These are phyloP conservation scores for Cabera pusaria DNA, from an alignment of 2,888 invertebrate genomes.

Conservation along the genomic window DNA sequence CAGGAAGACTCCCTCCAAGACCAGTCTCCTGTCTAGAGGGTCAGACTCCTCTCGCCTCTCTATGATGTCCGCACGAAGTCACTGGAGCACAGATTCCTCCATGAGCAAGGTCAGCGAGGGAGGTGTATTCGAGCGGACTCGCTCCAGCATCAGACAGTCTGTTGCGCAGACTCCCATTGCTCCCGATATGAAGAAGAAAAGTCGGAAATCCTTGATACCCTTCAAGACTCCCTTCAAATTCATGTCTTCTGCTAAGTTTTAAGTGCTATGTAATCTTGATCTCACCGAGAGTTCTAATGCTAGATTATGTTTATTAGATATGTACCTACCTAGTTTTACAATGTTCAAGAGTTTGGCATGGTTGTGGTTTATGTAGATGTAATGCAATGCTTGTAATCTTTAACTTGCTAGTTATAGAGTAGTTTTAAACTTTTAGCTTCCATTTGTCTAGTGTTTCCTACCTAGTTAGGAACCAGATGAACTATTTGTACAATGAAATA, in stretches of 20 bases:
- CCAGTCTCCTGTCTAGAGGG: slow-evolving; percentile 61
- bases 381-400: too few relatives aligned
- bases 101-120: slow-evolving; percentile 49
- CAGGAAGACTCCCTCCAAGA: slow-evolving; percentile 70
- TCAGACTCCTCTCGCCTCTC: slow-evolving; percentile 59
- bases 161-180: slow-evolving; percentile 54
- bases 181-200: slow-evolving; percentile 65
- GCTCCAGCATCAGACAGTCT: slow-evolving; percentile 48
- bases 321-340: too few relatives aligned
- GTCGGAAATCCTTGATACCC: slow-evolving; percentile 66
- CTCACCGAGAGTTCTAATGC: slow-evolving; percentile 6
- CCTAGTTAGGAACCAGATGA: slow-evolving; percentile 25
- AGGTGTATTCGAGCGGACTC: slow-evolving; percentile 49
- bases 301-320: too few relatives aligned
- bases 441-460: slow-evolving; percentile 27
- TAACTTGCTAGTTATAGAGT: slow-evolving; percentile 14
- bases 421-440: slow-evolving; percentile 29
- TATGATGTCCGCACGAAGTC: slow-evolving; percentile 52
- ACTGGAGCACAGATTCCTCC: slow-evolving; percentile 58
- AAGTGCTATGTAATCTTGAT: slow-evolving; percentile 5
- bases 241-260: slow-evolving; percentile 61
- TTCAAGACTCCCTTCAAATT: slow-evolving; percentile 81
- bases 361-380: slow-evolving; percentile 21
- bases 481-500: slow-evolving; percentile 53
- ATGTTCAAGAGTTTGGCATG: too few relatives aligned